These are phyloP conservation scores for Chinchilla lanigera DNA, from an alignment of 2,113 vertebrate species.

Conservation along the genomic window DNA sequence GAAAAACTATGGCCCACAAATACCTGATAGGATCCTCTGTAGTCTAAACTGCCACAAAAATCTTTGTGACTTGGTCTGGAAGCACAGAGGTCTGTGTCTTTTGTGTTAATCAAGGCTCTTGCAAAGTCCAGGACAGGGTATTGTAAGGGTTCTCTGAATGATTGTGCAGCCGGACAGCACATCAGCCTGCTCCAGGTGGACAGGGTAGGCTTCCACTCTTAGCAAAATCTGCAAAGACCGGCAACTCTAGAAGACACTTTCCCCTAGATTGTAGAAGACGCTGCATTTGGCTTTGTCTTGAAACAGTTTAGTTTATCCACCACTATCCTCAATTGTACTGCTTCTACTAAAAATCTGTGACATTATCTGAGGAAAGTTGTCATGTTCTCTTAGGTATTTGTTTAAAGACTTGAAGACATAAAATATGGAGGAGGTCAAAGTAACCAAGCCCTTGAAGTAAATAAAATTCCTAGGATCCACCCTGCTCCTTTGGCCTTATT, in stretches of 20 bases:
- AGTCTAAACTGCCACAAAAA: not conserved
- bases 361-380: not conserved
- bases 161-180: not conserved
- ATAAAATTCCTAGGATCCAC: conserved; percentile 6
- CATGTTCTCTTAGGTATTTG: not conserved
- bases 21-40: not conserved
- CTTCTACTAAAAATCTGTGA: not conserved
- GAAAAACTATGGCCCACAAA: not conserved
- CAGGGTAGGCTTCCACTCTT: not conserved
- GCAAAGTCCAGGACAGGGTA: not conserved
- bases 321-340: not conserved
- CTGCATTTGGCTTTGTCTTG: not conserved
- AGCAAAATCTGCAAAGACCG: not conserved
- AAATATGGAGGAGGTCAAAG: not conserved
- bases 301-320: not conserved
- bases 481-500: not conserved
- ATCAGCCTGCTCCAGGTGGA: not conserved
- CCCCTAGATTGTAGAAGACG: not conserved
- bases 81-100: not conserved
- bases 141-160: not conserved
- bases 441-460: not conserved
- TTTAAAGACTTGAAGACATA: conserved; percentile 12
- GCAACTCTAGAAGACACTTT: not conserved
- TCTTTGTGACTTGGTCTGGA: not conserved
- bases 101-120: not conserved